Base-by-base conservation (phyloP, 2,888 invertebrate species). In the Temnothorax rugatulus region DNA sequence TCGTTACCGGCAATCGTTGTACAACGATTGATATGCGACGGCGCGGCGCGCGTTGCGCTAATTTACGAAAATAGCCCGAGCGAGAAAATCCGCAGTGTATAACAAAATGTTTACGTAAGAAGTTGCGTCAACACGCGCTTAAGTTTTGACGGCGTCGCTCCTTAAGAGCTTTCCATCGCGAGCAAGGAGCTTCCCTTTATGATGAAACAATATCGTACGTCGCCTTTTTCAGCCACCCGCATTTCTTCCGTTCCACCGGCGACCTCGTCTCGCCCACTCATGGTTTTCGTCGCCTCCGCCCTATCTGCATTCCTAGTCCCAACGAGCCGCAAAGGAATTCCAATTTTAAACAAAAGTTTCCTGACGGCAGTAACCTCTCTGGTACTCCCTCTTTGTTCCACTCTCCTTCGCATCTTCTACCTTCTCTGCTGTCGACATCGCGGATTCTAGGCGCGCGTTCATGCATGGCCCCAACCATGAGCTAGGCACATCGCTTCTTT, bases 301-400 rank as follows among this genome's bases (percentile, higher is more conserved):
- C 93, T 90, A 93, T 93, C 92, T 93, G 93, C 92, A 93, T 93
- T 93, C 93, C 93, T 92, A 91, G 91, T 92, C 90, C 89, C 92
- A 92, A 93, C 93, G 92, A 93, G 93, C 93, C 93, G 92, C 92
- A 93, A 93, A 93, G 93, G 93, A 93, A 93, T 93, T 93, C 92
- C 93, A 93, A 93, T 93, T 93, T 93, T 92, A 93, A 93, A 93
- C 93, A 93, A 93, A 93, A 93, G 93, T 93, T 93, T 92, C 91
- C 91, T 92, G 91, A 91, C 92, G 91, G 90, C 89, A 89, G 91
- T 90, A 92, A 91, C 92, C 90, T 91, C 89, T 74, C 54, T 47
- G 18, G 52, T 52, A 52, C 50, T 69, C 79, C 73, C 79, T 75
- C 77, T 75, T 50, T 74, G 69, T 69, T 75, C 34, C 50, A 63